Evolutionary conservation across 2,888 invertebrate genomes (phyloP).

Genomic region (Sarcophaga caerulescens): DNA sequence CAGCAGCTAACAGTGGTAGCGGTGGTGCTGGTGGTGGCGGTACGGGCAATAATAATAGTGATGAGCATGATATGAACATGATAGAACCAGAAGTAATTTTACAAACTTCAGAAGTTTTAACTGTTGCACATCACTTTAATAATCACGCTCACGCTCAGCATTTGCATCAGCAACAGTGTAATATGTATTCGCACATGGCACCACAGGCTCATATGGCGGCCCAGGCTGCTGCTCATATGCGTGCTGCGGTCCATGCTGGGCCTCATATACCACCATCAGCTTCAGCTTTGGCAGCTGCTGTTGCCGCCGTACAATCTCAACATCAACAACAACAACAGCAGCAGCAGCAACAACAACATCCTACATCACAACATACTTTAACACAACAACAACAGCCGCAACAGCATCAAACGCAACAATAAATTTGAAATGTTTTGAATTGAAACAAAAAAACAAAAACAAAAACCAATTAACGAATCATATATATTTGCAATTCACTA

Average conservation of each 20-base stretch:
- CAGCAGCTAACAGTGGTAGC: conserved; percentile 16
- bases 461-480: background rate
- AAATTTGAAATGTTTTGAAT: conserved; percentile 52
- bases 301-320: conserved; percentile 68
- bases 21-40: conserved; percentile 38
- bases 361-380: conserved; percentile 69
- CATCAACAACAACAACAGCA: conserved; percentile 70
- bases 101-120: conserved; percentile 77
- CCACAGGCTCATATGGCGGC: conserved; percentile 78
- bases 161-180: conserved; percentile 76
- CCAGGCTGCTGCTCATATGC: conserved; percentile 72
- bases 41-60: conserved; percentile 65
- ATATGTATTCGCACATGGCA: conserved; percentile 79
- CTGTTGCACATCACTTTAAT: conserved; percentile 75
- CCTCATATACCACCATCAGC: conserved; percentile 72
- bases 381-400: conserved; percentile 63
- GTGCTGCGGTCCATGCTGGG: conserved; percentile 67
- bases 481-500: conserved; percentile 49
- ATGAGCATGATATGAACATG: conserved; percentile 75
- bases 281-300: conserved; percentile 65
- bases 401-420: conserved; percentile 64
- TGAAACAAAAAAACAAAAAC: conserved; percentile 36
- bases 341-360: conserved; percentile 71
- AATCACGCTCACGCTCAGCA: conserved; percentile 73
- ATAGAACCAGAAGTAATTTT: conserved; percentile 78